These are phyloP conservation scores for Myiothlypis coronata DNA, from an alignment of 2,797 vertebrate genomes.

Conservation along the genomic window DNA sequence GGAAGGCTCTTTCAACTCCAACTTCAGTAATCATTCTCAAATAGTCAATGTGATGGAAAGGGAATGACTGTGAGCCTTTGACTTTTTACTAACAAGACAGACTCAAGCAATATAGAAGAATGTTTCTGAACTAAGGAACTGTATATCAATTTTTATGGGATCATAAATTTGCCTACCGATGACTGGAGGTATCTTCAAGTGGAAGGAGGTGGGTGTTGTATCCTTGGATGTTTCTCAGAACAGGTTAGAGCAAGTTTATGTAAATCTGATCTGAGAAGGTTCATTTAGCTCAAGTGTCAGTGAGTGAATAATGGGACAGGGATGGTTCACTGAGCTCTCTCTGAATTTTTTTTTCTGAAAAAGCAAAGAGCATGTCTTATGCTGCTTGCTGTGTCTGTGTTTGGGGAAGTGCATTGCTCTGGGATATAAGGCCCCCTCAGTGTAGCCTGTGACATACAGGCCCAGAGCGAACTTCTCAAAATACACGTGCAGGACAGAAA, in stretches of 20 bases:
- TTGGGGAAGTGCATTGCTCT: background rate
- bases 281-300: background rate
- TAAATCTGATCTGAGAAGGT: background rate
- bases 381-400: background rate
- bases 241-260: background rate
- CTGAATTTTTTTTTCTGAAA: background rate
- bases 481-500: background rate
- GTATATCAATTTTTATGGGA: background rate
- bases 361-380: background rate
- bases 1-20: background rate
- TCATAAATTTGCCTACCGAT: background rate
- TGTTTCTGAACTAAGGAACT: background rate
- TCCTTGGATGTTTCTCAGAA: background rate
- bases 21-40: background rate
- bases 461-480: background rate
- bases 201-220: background rate
- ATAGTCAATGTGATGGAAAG: background rate
- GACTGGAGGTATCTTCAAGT: background rate
- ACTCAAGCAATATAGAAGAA: background rate
- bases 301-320: background rate
- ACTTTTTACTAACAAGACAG: background rate
- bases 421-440: background rate
- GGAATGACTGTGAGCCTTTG: background rate
- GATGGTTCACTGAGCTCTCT: background rate
- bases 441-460: background rate